Percentiles rank a stretch among this genome's conserved stretches.
Evolutionary conservation across 2,888 invertebrate species (phyloP).

Genomic region (Eupithecia insigniata): DNA sequence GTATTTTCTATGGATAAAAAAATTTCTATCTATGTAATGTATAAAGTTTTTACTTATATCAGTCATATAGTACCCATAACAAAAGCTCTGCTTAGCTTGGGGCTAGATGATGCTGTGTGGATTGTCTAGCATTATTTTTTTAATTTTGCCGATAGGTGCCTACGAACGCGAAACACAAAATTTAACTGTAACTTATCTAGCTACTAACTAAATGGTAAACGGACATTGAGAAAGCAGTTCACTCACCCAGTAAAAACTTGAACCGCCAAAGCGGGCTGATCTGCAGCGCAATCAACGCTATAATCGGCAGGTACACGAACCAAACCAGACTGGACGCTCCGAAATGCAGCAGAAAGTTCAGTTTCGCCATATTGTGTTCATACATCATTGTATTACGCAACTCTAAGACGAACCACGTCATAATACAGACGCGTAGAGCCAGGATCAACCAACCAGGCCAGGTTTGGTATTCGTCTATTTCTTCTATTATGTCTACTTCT

Average conservation of each 20-base stretch:
- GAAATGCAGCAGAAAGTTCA: conserved; percentile 97
- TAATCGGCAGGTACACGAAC: conserved; percentile 98
- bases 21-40: too few species aligned
- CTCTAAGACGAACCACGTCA: conserved; percentile 94
- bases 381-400: conserved; percentile 83
- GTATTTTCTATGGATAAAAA: too few species aligned
- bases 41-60: too few species aligned
- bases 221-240: neutral
- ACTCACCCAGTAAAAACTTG: conserved; percentile 94
- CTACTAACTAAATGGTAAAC: neutral
- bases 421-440: conserved; percentile 92
- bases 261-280: conserved; percentile 98
- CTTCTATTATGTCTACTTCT: conserved; percentile 97
- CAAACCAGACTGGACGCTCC: conserved; percentile 99
- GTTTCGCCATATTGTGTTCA: conserved; percentile 86
- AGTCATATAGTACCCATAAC: too few species aligned
- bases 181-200: too few species aligned
- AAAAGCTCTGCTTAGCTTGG: too few species aligned
- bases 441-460: conserved; percentile 99
- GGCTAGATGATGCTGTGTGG: too few species aligned
- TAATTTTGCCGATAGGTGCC: too few species aligned
- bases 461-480: conserved; percentile 98
- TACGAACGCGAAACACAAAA: too few species aligned
- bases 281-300: conserved; percentile 96
- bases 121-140: too few species aligned